Base-by-base conservation (phyloP, 2,113 vertebrate species). In the Gavia stellata region DNA sequence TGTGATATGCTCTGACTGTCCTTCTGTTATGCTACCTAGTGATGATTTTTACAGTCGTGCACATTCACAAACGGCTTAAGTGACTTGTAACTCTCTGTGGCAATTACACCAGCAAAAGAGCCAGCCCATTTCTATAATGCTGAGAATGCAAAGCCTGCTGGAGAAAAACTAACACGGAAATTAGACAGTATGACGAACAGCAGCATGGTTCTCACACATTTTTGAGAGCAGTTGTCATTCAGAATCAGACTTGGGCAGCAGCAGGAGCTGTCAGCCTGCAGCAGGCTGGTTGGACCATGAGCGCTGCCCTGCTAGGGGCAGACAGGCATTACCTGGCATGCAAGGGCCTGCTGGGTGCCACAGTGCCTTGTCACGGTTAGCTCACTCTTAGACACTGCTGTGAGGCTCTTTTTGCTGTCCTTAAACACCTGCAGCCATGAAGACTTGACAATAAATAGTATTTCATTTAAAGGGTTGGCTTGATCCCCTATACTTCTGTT, bases 261-360 rank as follows among this genome's bases (percentile, higher is more conserved):
- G 73, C 90, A 24, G 88, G 91, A 85, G 74, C 88, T 58, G 71
- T 44, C 92, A 95, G 81, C 55, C 65, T 5, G 31, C 45, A 38
- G 59, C 42, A 23, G 36, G 40, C 67, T 14, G 89, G 12, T 47
- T 1, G 1, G 33, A 25, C 14, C 3, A 1, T 0, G 13, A 84
- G 74, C 21, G 1, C 34, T 66, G 81, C 68, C 73, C 28, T 71
- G 68, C 70, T 10, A 49, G 36, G 61, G 42, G 25, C 68, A 81
- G 44, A 21, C 66, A 11, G 44, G 28, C 50, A 53, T 17, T 45
- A 33, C 59, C 50, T 29, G 68, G 52, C 79, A 6, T 9, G 6
- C 49, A 4, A 12, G 49, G 40, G 17, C 74, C 74, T 96, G 63
- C 87, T 23, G 92, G 29, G 42, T 84, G 78, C 87, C 85, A 71